Evolutionary conservation across 1,140 invertebrate species (phyloP).

Genomic region (Pissodes strobi): DNA sequence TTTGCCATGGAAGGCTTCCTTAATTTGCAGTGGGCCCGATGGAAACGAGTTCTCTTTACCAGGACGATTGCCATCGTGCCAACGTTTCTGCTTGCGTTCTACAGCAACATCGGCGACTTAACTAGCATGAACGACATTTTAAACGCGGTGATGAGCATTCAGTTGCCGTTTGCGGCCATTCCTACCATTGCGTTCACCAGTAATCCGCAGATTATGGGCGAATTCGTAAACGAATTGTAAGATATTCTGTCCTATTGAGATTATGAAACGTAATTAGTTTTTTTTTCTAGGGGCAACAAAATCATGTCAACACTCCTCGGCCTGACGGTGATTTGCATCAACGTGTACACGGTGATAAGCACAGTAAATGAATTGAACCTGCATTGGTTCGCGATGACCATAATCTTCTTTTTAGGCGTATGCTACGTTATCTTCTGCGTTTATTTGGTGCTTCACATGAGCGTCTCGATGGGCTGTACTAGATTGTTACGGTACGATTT

Average conservation of each 20-base stretch:
- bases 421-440: slow-evolving; percentile 73
- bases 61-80: slow-evolving; percentile 87
- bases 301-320: slow-evolving; percentile 70
- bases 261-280: too few relatives aligned
- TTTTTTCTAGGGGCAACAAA: slow-evolving; percentile 66
- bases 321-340: slow-evolving; percentile 76
- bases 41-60: slow-evolving; percentile 88
- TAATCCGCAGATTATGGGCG: slow-evolving; percentile 80
- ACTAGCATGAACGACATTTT: slow-evolving; percentile 88
- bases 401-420: slow-evolving; percentile 63
- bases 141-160: slow-evolving; percentile 88
- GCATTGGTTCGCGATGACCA: slow-evolving; percentile 59
- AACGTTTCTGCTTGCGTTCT: slow-evolving; percentile 81
- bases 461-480: slow-evolving; percentile 67
- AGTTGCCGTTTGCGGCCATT: slow-evolving; percentile 83
- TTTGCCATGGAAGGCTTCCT: slow-evolving; percentile 88
- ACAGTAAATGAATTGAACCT: slow-evolving; percentile 61
- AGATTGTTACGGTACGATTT: slow-evolving; percentile 51
- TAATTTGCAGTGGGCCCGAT: slow-evolving; percentile 85
- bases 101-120: slow-evolving; percentile 74
- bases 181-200: slow-evolving; percentile 90
- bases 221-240: slow-evolving; percentile 78
- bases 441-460: slow-evolving; percentile 74
- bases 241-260: too few relatives aligned
- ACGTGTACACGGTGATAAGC: slow-evolving; percentile 77